Evolutionary conservation across 2,113 vertebrate genomes (phyloP).

Genomic region (Perca flavescens): DNA sequence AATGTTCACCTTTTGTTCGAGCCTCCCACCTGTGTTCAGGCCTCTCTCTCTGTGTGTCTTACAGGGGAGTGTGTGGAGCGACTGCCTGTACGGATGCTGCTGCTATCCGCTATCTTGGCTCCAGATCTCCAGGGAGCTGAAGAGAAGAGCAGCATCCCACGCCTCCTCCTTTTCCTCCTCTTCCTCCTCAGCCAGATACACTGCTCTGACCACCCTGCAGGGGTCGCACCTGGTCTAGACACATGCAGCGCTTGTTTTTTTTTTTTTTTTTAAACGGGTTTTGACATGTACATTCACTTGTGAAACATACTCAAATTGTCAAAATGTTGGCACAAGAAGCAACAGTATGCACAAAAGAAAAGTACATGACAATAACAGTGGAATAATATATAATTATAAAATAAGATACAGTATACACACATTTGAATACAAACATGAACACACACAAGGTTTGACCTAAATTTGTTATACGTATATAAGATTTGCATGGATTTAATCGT

Average conservation of each 20-base stretch:
- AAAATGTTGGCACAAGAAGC: no score
- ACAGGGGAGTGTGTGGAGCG: conserved; percentile 79
- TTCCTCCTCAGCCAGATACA: conserved; percentile 67
- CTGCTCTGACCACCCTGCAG: conserved; percentile 66
- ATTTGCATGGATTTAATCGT: no score
- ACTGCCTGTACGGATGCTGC: conserved; percentile 84
- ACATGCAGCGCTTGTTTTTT: background rate
- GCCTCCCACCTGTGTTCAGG: conserved; percentile 60
- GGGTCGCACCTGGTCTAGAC: conserved; percentile 78
- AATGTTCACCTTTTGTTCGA: conserved; percentile 55
- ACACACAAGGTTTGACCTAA: no score
- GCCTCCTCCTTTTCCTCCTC: conserved; percentile 52
- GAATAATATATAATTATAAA: no score
- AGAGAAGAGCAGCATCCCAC: conserved; percentile 78
- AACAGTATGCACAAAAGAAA: no score
- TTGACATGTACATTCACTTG: no score
- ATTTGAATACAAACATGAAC: no score
- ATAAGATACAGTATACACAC: no score
- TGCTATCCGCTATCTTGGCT: conserved; percentile 83
- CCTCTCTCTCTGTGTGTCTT: conserved; percentile 44
- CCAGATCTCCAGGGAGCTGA: conserved; percentile 83
- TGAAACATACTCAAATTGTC: no score
- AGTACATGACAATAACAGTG: no score
- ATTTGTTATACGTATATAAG: no score
- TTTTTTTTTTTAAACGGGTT: no score